Conservation (phyloP, 2,888 invertebrate species). For the Thera obeliscata region DNA sequence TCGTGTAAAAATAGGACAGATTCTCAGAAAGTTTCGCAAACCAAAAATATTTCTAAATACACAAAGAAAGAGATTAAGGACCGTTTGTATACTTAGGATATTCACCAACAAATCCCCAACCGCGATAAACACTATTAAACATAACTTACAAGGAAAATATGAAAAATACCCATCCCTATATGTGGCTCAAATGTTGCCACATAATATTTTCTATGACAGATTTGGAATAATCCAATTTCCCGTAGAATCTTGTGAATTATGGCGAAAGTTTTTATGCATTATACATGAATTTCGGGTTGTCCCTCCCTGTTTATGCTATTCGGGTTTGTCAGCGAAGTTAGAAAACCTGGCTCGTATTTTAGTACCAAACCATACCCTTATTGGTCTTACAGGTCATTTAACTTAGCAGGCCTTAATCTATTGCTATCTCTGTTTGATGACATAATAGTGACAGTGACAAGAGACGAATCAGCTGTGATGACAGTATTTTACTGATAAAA, state of each 20-base stretch:
- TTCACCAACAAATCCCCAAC: slow-evolving; percentile 7
- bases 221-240: slow-evolving; percentile 50
- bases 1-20: background rate
- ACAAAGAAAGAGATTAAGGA: slow-evolving; percentile 3
- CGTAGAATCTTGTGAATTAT: slow-evolving; percentile 45
- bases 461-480: too few species aligned
- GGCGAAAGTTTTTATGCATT: slow-evolving; percentile 47
- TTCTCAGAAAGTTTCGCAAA: background rate
- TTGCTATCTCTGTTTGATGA: too few species aligned
- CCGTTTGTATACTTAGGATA: slow-evolving; percentile 1
- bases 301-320: slow-evolving; percentile 20
- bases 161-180: slow-evolving; percentile 25
- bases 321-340: background rate
- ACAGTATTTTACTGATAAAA: too few species aligned
- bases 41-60: background rate
- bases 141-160: slow-evolving; percentile 15
- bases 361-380: background rate
- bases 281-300: slow-evolving; percentile 42
- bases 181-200: slow-evolving; percentile 31
- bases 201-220: slow-evolving; percentile 40
- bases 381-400: too few species aligned
- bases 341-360: background rate
- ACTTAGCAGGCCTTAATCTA: too few species aligned
- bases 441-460: too few species aligned
- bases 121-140: slow-evolving; percentile 14